Percentiles rank a stretch among this genome's conserved stretches.
phyloP scores from a whole-genome alignment of 92 coral and sea anemone genomes.

The Umimayanthus kanabou region DNA sequence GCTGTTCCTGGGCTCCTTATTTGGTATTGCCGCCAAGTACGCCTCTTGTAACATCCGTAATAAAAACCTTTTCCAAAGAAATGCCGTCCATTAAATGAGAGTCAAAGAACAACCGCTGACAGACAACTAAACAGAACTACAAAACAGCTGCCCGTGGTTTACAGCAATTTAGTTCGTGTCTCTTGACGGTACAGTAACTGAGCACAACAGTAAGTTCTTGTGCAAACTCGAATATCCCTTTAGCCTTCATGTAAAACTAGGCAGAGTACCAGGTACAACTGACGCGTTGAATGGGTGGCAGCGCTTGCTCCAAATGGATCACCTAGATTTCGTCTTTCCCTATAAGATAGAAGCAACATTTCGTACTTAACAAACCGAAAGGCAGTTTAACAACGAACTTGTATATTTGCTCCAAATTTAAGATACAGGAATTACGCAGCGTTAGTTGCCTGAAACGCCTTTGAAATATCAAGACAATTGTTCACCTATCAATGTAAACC shows the following conservation, averaged over 20 bases:
- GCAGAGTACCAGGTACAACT: neutral
- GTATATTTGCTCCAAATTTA: too few species aligned
- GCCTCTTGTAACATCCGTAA: too few species aligned
- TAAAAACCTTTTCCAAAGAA: neutral
- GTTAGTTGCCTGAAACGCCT: too few species aligned
- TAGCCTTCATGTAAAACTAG: neutral
- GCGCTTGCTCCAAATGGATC: neutral
- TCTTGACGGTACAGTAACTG: too few species aligned
- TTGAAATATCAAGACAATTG: too few species aligned
- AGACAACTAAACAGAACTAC: neutral
- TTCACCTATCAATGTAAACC: too few species aligned
- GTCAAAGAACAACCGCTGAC: neutral
- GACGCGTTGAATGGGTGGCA: neutral
- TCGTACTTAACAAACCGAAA: neutral
- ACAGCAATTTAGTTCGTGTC: too few species aligned
- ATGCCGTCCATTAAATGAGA: neutral
- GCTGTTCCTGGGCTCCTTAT: too few species aligned
- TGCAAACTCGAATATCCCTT: neutral
- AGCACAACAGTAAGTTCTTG: neutral
- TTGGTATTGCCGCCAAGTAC: too few species aligned
- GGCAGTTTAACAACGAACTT: neutral
- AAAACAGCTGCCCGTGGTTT: too few species aligned
- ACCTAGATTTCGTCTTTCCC: neutral
- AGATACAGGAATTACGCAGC: too few species aligned
- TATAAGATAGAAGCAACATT: constrained; percentile 3